A percentile compares a stretch with the other conserved stretches of the same genome.
phyloP scores from a whole-genome alignment of 2,797 vertebrate genomes.

The Bryconaethiops microstoma region DNA sequence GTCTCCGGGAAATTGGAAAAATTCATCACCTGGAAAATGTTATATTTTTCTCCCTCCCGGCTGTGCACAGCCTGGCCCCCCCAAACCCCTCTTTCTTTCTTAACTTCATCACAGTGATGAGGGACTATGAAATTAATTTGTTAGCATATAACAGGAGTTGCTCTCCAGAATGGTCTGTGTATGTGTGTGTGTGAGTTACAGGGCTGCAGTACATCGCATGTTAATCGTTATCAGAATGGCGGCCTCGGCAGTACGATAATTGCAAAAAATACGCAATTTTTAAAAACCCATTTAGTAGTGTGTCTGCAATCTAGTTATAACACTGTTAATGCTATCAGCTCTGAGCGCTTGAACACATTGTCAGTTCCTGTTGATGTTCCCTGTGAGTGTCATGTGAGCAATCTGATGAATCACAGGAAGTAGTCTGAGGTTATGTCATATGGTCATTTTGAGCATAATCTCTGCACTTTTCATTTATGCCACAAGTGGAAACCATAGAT shows the following conservation, averaged over 20 bases:
- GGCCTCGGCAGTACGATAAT: conserved; percentile 31
- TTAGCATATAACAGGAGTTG: conserved; percentile 63
- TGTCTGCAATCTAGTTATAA: conserved; percentile 25
- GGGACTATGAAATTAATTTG: conserved; percentile 87
- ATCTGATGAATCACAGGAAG: not conserved
- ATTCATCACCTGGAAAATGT: conserved; percentile 97
- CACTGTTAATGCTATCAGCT: conserved; percentile 10
- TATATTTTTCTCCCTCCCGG: conserved; percentile 86
- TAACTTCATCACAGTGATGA: conserved; percentile 91
- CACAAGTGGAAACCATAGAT: not conserved
- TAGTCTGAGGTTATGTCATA: not conserved
- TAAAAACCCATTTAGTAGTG: conserved; percentile 14
- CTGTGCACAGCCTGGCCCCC: conserved; percentile 82
- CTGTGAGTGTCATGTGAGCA: not conserved
- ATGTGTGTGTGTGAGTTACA: not conserved
- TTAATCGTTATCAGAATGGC: conserved; percentile 30
- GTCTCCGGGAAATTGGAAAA: conserved; percentile 93
- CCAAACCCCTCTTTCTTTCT: conserved; percentile 45
- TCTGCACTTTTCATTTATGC: not conserved
- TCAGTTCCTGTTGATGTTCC: conserved; percentile 2
- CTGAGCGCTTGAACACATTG: conserved; percentile 8
- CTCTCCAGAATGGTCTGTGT: conserved; percentile 45
- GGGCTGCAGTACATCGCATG: conserved; percentile 23
- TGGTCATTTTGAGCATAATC: not conserved
- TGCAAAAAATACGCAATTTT: conserved; percentile 13